phyloP scores from a whole-genome alignment of 2,888 invertebrate genomes.

The Hirudinaria manillensis region DNA sequence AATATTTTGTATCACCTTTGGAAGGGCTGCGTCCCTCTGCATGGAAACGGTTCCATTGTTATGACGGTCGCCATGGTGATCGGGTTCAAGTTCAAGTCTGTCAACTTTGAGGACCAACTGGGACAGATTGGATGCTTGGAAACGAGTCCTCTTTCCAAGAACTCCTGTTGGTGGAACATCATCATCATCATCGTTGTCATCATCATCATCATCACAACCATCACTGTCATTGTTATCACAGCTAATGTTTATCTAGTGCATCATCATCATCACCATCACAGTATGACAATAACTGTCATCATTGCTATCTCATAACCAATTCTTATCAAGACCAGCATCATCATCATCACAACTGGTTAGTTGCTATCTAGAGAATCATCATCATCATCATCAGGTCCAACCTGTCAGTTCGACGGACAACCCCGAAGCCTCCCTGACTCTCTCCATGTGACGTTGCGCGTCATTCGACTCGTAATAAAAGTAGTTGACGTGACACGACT shows the following conservation, averaged over 20 bases:
- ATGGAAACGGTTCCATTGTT: not conserved
- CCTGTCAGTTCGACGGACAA: constrained; percentile 69
- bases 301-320: too few relatives aligned
- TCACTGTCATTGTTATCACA: not conserved
- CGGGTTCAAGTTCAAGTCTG: constrained; percentile 8
- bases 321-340: too few relatives aligned
- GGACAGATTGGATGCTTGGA: constrained; percentile 73
- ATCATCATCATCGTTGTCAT: not conserved
- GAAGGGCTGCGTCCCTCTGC: too few relatives aligned
- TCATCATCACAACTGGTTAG: too few relatives aligned
- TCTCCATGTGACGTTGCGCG: constrained; percentile 65
- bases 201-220: not conserved
- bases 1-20: too few relatives aligned
- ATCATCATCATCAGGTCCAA: not conserved
- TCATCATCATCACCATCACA: too few relatives aligned
- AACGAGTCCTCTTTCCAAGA: constrained; percentile 82
- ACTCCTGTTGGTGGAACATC: constrained; percentile 57
- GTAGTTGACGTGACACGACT: constrained; percentile 66
- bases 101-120: constrained; percentile 71
- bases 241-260: too few relatives aligned
- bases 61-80: not conserved
- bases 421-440: constrained; percentile 63
- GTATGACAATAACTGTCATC: too few relatives aligned
- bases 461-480: constrained; percentile 69
- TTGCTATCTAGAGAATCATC: too few relatives aligned